Evolutionary conservation across 37 sponge, comb jelly and placozoan genomes (phyloP), one percentile per base, ranked within the genome.

Genomic region (Cladorhizidae sp.): DNA sequence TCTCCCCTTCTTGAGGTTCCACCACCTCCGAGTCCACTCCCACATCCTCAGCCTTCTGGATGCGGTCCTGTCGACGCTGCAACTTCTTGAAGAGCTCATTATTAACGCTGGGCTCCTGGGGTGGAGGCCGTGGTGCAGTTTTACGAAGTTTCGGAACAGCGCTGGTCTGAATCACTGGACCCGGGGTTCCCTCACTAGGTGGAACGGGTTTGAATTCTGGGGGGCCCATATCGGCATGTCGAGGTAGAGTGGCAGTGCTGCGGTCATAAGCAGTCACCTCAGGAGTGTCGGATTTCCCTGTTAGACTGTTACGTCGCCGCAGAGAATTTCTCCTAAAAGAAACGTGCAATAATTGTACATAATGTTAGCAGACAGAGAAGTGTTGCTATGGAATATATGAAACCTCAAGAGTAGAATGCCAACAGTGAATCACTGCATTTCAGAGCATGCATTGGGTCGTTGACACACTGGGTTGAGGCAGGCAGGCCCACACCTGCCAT

Each of bases 141-240:
- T 83, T 83, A 8, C 74, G 74, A 25, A 72, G 33, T 29, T 40
- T 56, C 5, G 82, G 82, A 25, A 54, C 54, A 50, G 54, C 50
- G 32, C 64, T 59, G 28, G 63, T 40, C 0, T 39, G 64, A 1
- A 21, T 22, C 9, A 52, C 11, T n/a, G n/a, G n/a, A 20, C 26
- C n/a, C 26, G 43, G 15, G 1, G 54, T 14, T 9, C 45, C 79
- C 40, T 77, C 74, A 1, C 31, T 29, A 26, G 83, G 79, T 32
- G 87, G 91, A 3, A 52, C 75, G 2, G 91, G 91, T 78, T 73
- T 91, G 79, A 91, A 91, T 1, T 70, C 51, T 14, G 91, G 91
- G 18, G 87, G 91, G 36, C 86, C 83, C 55, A 59, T 64, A 25
- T 78, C 37, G 45, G 74, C 1, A 2, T 80, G 73, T 22, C 84